Evolutionary conservation across 37 sponge, comb jelly and placozoan genomes (phyloP).

Genomic region (Diacarnus erythraeanus): DNA sequence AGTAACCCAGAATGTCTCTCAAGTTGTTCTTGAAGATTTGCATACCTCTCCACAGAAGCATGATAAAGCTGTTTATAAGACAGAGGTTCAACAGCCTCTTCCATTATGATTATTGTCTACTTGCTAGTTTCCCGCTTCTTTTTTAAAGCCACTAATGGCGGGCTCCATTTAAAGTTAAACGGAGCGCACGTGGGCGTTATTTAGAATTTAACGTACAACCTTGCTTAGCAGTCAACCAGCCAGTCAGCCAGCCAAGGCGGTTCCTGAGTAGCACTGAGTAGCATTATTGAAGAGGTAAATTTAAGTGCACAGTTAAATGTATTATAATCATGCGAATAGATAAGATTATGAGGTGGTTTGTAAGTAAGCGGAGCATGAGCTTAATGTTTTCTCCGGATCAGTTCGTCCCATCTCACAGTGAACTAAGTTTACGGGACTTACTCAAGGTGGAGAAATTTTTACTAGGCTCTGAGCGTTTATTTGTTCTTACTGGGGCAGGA

Average conservation of each 20-base stretch:
- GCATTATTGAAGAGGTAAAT: too few relatives aligned
- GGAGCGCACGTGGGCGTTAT: slow-evolving; percentile 6
- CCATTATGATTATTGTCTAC: neutral
- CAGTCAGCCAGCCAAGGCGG: too few relatives aligned
- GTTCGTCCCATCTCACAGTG: slow-evolving; percentile 31
- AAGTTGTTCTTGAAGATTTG: slow-evolving; percentile 20
- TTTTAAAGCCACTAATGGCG: neutral
- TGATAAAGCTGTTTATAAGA: slow-evolving; percentile 48
- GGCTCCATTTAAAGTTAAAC: neutral
- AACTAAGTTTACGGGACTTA: slow-evolving; percentile 6
- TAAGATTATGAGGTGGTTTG: neutral
- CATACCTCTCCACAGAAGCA: slow-evolving; percentile 3
- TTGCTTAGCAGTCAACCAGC: too few relatives aligned
- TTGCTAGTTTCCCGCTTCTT: neutral
- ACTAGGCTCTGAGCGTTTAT: slow-evolving; percentile 40
- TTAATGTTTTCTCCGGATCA: neutral
- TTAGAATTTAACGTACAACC: slow-evolving; percentile 1
- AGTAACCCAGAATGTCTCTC: neutral
- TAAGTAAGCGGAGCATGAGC: neutral
- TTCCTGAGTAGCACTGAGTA: neutral
- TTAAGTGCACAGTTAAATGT: too few relatives aligned
- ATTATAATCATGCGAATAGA: too few relatives aligned
- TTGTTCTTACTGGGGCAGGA: slow-evolving; percentile 95
- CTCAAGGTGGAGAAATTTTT: slow-evolving; percentile 65
- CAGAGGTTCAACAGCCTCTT: neutral